Base-by-base conservation (phyloP, 2,113 vertebrate genomes). In the Lamprotornis superbus region DNA sequence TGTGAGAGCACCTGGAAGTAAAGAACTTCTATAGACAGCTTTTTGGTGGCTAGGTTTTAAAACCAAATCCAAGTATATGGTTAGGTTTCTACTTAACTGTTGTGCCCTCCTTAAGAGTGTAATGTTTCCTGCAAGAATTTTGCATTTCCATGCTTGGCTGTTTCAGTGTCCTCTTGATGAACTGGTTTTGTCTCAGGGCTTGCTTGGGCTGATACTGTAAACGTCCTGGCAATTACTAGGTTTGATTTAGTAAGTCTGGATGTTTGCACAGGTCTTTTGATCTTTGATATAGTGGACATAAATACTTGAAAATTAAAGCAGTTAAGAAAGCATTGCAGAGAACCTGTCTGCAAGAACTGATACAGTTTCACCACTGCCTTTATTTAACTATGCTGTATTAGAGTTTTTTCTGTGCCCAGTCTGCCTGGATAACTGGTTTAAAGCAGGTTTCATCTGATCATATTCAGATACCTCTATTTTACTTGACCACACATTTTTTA, bases 171-270 rank as follows among this genome's bases (percentile, higher is more conserved):
- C 64, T 94, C 37, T 89, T 67, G 33, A 28, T 95, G 85, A 92
- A 86, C 79, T 63, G 24, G 83, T 84, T 82, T 86, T 93, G 49
- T 87, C 59, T 88, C 31, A 39, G 52, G 37, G 44, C 40, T 85
- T 91, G 31, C 83, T 92, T 75, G 69, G 14, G 33, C 50, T 80
- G 63, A 83, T 69, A 59, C 17, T 91, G 15, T 75, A 92, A 93
- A 93, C 3, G 70, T 83, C 68, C 52, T 56, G 14, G 39, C 68
- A 81, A 44, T 94, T 77, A 77, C 55, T 74, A 56, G 37, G 30
- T 73, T 93, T 94, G 81, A 83, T 75, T 93, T 94, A 96, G 71
- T 65, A 90, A 75, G 52, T 64, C 53, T 87, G 39, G 59, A 70
- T 90, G 59, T 70, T 93, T 94, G 65, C 49, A 63, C 15, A 59